Evolutionary conservation across 1,140 invertebrate species (phyloP), one percentile per base, ranked within the genome.

Genomic region (Battus philenor): DNA sequence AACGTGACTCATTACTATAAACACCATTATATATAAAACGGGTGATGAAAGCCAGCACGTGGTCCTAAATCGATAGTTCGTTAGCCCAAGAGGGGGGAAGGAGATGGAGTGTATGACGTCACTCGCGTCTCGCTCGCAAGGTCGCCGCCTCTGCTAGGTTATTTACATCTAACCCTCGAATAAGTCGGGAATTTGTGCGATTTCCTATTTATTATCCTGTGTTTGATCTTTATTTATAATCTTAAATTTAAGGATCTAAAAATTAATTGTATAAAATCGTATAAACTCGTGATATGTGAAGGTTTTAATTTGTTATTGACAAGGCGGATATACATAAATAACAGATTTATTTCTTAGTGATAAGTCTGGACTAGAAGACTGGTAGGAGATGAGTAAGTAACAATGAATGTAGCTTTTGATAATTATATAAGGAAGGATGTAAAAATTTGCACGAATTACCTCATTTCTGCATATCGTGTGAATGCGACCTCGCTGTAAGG

Each of bases 41-140:
- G 16, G 38, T 26, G 38, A 41, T 41, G 38, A 29, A 17, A 24
- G 44, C 8, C 9, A 39, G 24, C 70, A 74, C 68, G 65, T 74
- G 68, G 59, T 58, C 44, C 20, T 36, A 54, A 69, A 74, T 74
- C 70, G 54, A 74, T 74, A 74, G 68, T 63, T 67, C 62, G 47
- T 65, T 69, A 52, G 50, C 56, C 54, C 50, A 44, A 20, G 60
- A 59, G 54, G 12, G 50, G n/a, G 58, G 59, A 59, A 8, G 11
- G 44, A 1, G n/a, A 17, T 33, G 33, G 16, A 12, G 33, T 16
- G 4, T 10, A 57, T 67, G 63, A 71, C 67, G 68, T 75, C 67
- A 70, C 62, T 16, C 12, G 55, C 41, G 56, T 50, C 44, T 58
- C 54, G n/a, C 26, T 7, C 54, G 50, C 72, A 71, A 75, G 71